Percentiles rank a stretch among this genome's conserved stretches.
These are phyloP conservation scores for Oxygymnocypris stewartii DNA, from an alignment of 2,113 vertebrate genomes.

Conservation along the genomic window DNA sequence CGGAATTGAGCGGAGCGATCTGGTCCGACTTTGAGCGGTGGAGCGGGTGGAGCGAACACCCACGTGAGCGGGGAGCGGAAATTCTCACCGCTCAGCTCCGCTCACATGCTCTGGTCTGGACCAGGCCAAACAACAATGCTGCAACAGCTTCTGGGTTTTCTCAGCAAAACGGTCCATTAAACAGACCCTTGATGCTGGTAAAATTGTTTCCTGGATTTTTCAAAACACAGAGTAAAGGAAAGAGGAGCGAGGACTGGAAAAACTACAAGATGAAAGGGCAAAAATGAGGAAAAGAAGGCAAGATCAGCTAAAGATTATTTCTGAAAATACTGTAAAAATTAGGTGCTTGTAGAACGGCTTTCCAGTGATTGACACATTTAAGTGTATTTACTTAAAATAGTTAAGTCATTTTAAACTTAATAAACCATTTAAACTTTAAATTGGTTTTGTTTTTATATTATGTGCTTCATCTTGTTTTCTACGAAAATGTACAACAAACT, in stretches of 20 bases:
- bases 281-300: not conserved
- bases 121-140: constrained; percentile 68
- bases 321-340: not conserved
- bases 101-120: too few relatives aligned
- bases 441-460: not conserved
- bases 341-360: not conserved
- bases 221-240: not conserved
- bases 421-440: too few relatives aligned
- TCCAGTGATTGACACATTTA: too few relatives aligned
- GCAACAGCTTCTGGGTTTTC: constrained; percentile 73
- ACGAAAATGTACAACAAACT: not conserved
- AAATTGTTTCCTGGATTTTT: constrained; percentile 53
- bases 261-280: not conserved
- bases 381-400: too few relatives aligned
- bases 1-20: too few relatives aligned
- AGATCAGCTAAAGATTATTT: not conserved
- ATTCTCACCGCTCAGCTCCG: too few relatives aligned
- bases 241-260: not conserved
- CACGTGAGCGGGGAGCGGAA: too few relatives aligned
- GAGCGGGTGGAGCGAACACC: too few relatives aligned
- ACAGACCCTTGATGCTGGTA: constrained; percentile 53
- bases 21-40: too few relatives aligned
- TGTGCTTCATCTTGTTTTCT: not conserved
- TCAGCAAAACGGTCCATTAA: constrained; percentile 59
- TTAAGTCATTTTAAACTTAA: too few relatives aligned